Percentiles rank a stretch among this genome's conserved stretches.
Conservation (phyloP, 2,797 vertebrate species). For the Dendrocincla tyrannina region DNA sequence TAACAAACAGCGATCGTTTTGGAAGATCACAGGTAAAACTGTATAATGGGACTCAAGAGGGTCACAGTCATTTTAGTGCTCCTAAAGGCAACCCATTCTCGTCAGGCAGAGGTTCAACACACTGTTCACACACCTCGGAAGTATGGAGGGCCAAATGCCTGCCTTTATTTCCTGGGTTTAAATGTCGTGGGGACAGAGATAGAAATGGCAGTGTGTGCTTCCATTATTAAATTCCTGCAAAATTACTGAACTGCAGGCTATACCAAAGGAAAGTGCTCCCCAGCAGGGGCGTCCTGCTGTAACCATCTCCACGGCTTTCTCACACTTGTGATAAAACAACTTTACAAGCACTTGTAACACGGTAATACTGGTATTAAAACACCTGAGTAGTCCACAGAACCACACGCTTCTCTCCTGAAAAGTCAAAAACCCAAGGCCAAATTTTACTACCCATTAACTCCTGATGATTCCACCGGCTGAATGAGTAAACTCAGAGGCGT, state of each 20-base stretch:
- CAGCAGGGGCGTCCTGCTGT: neutral
- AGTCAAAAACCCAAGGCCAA: neutral
- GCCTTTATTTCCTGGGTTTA: slow-evolving; percentile 34
- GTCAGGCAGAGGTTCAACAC: neutral
- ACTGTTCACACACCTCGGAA: neutral
- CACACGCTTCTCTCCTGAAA: neutral
- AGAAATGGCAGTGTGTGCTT: neutral
- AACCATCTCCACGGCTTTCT: neutral
- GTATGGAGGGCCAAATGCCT: neutral
- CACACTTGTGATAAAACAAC: neutral
- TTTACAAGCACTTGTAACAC: neutral
- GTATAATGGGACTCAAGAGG: neutral
- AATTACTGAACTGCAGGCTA: neutral
- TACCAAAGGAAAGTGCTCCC: neutral
- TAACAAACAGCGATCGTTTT: neutral
- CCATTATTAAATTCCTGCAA: neutral
- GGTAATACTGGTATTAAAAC: neutral
- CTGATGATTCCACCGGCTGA: neutral
- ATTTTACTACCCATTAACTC: neutral
- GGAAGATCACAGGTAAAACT: neutral
- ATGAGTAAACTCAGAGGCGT: neutral
- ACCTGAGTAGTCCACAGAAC: neutral
- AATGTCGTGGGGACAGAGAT: neutral
- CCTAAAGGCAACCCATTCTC: neutral
- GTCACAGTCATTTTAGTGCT: neutral